These are phyloP conservation scores for Vollenhovia emeryi DNA, from an alignment of 1,140 invertebrate species.

Conservation along the genomic window DNA sequence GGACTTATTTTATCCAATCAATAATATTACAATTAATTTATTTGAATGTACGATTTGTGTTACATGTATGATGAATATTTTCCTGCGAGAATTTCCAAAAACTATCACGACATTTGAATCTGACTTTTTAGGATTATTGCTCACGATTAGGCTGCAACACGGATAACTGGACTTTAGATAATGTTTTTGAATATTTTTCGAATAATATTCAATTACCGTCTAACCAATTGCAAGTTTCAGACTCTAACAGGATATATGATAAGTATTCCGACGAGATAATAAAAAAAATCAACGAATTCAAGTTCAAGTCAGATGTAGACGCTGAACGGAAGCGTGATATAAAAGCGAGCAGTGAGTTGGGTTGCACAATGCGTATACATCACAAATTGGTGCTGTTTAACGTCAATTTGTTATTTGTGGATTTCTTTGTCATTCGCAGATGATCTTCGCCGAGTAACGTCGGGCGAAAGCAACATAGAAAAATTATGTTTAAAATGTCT, in stretches of 20 bases:
- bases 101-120: constrained; percentile 29
- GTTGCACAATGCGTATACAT: not conserved
- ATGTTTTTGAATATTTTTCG: constrained; percentile 70
- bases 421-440: constrained; percentile 53
- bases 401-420: not conserved
- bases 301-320: constrained; percentile 64
- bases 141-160: constrained; percentile 70
- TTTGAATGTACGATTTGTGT: constrained; percentile 4
- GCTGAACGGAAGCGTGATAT: constrained; percentile 68
- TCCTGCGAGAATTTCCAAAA: constrained; percentile 32
- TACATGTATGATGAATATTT: not conserved
- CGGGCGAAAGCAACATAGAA: constrained; percentile 43
- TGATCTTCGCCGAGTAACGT: constrained; percentile 56
- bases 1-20: not conserved
- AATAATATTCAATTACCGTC: constrained; percentile 30
- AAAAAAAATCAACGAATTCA: constrained; percentile 70
- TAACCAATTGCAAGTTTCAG: constrained; percentile 57
- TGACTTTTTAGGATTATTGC: constrained; percentile 77
- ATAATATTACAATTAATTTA: constrained; percentile 16
- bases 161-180: constrained; percentile 73
- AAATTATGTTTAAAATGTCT: constrained; percentile 79
- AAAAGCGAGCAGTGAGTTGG: constrained; percentile 68
- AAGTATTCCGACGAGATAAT: constrained; percentile 74
- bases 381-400: not conserved
- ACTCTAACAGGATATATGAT: constrained; percentile 61